Evolutionary conservation across 1,140 invertebrate genomes (phyloP), one percentile per base, ranked within the genome.

Genomic region (Caenorhabditis tropicalis): DNA sequence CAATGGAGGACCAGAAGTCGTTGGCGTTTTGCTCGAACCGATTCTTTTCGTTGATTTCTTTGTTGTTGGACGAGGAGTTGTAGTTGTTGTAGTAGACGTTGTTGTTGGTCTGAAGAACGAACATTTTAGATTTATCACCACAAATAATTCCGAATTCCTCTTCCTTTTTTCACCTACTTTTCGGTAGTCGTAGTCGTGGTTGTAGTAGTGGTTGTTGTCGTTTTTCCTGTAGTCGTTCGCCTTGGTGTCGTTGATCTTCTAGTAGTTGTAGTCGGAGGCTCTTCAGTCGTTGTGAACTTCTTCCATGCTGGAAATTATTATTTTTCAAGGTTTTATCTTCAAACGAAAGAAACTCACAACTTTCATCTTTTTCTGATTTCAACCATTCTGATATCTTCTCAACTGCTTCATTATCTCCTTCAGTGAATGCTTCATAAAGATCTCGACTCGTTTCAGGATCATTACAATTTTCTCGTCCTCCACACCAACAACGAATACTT

Each of bases 401-500:
- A 49, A 51, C 56, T 48, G 36, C 58, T 3, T 74, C 48, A 31
- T 80, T 49, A 49, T 84, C 70, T 46, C 31, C 51, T 31, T 58
- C 70, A 43, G 46, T 79, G 33, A 65, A 80, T 24, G 65, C 48
- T 49, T 84, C 83, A 49, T 84, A 84, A 10, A 84, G 31, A 24
- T 53, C 83, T 43, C 53, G n/a, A 46, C 83, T 84, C 31, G 60
- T 84, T 39, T 84, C 83, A 15, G 83, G 58, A 39, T 84, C 53
- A 19, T 84, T 84, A 21, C 83, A 84, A 31, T 84, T 65, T n/a
- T 81, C 79, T 24, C 65, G 33, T 24, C 83, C 83, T 2, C 83
- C 83, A 80, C 83, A 84, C 83, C 83, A 84, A 43, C 83, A 84
- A 24, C 83, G 60, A 80, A 84, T 39, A 58, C 79, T 84, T 33